Evolutionary conservation across 2,113 vertebrate genomes (phyloP).

Genomic region (Lophius piscatorius): DNA sequence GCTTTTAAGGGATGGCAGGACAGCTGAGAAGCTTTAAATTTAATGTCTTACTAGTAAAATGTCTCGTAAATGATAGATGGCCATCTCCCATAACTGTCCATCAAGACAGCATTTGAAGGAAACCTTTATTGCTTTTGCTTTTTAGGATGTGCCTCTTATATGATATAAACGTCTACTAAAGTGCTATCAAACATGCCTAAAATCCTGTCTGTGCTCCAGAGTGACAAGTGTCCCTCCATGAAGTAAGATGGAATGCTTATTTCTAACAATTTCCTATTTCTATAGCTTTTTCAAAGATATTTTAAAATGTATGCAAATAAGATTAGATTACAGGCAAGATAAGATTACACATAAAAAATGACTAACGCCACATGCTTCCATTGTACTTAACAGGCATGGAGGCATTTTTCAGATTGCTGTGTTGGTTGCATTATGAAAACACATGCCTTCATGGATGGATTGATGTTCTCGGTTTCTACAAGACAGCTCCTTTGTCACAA

Average conservation of each 20-base stretch:
- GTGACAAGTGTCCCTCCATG: background rate
- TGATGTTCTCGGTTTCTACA: conserved; percentile 48
- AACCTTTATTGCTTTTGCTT: conserved; percentile 28
- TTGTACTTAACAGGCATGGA: conserved; percentile 1
- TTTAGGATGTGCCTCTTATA: conserved; percentile 31
- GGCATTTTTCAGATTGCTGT: conserved; percentile 16
- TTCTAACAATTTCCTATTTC: conserved; percentile 8
- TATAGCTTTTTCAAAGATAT: background rate
- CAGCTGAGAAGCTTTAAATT: conserved; percentile 36
- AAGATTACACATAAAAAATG: conserved; percentile 17
- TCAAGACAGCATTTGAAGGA: background rate
- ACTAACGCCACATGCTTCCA: background rate
- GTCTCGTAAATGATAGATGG: conserved; percentile 54
- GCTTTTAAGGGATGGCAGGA: conserved; percentile 58
- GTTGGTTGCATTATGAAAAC: conserved; percentile 46
- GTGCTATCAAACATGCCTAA: conserved; percentile 20
- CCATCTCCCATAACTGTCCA: conserved; percentile 10
- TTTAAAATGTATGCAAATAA: background rate
- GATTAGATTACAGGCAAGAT: conserved; percentile 3
- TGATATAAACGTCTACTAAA: conserved; percentile 21
- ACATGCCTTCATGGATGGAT: conserved; percentile 47
- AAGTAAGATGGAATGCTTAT: background rate
- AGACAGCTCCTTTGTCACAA: conserved; percentile 69
- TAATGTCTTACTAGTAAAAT: conserved; percentile 48
- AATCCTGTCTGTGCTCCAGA: background rate